Base-by-base conservation (phyloP, 37 sponge, comb jelly and placozoan genomes). In the Halichondria panicea region DNA sequence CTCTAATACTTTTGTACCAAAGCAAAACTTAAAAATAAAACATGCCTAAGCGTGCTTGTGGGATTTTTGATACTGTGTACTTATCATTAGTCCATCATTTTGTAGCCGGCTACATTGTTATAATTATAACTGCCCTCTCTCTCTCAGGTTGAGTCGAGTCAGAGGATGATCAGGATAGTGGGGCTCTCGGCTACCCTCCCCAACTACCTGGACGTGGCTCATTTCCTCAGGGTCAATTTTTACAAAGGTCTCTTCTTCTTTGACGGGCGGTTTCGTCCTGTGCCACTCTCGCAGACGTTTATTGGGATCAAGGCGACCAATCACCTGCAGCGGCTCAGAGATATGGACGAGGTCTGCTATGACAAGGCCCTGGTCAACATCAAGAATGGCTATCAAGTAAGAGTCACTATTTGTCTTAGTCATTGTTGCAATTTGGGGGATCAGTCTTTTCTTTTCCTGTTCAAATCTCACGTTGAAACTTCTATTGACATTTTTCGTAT, bases 151-250 rank as follows among this genome's bases (percentile, higher is more conserved):
- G 96, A 95, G 79, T 78, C 94, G n/a, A 82, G 85, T 32, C 99
- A 98, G 77, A 90, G 74, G 24, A 87, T 95, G 89, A 95, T 95
- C 42, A 76, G 99, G 63, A 93, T 98, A 19, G 89, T 98, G 0
- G 99, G 99, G n/a, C 91, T 98, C 46, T 98, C 99, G 41, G 99
- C 99, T 11, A 98, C 99, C 3, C 89, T 98, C 0, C 99, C 99
- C 61, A 98, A 98, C 85, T 98, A 98, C 65, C 53, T 93, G 6
- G 99, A 98, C 70, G 89, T 98, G 0, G 95, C 99, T 0, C 70
- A 39, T 1, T 98, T 98, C 75, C 87, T 98, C 19, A 89, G 80
- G n/a, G 99, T 98, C 42, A 95, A 95, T 56, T 87, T 80, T 0
- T 55, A 79, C 71, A 80, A 84, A 45, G 99, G 99, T 0, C 84